Conservation (phyloP, 2,888 invertebrate genomes). For the Philhelius pedissequus region DNA sequence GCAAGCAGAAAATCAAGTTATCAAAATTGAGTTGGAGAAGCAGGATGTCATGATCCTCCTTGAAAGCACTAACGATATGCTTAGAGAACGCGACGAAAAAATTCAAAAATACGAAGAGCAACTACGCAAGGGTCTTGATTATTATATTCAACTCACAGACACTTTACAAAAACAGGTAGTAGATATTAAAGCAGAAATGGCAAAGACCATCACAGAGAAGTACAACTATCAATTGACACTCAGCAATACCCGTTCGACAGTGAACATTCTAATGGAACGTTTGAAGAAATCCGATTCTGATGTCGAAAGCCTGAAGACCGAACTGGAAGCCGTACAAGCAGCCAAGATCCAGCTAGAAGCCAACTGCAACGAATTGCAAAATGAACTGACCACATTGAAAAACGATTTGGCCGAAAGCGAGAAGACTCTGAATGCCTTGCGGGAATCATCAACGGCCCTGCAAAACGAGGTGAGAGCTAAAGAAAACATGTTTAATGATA, state of each 20-base stretch:
- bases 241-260: conserved; percentile 78
- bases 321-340: conserved; percentile 75
- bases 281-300: conserved; percentile 79
- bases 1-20: conserved; percentile 80
- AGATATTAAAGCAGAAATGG: conserved; percentile 77
- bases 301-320: conserved; percentile 78
- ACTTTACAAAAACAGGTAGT: conserved; percentile 77
- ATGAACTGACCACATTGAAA: conserved; percentile 73
- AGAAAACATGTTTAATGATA: conserved; percentile 77
- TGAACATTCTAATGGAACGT: conserved; percentile 78
- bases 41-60: conserved; percentile 78
- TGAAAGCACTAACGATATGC: conserved; percentile 78
- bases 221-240: conserved; percentile 78
- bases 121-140: conserved; percentile 77
- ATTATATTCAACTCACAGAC: conserved; percentile 76
- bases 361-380: conserved; percentile 73
- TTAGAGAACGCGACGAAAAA: conserved; percentile 77
- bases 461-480: conserved; percentile 78
- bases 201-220: conserved; percentile 77
- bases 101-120: conserved; percentile 77
- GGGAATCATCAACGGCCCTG: conserved; percentile 75
- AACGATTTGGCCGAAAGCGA: conserved; percentile 74
- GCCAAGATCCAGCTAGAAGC: conserved; percentile 75
- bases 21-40: conserved; percentile 80
- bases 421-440: conserved; percentile 72